phyloP scores from a whole-genome alignment of 2,113 vertebrate genomes.

The Thamnaconus septentrionalis region DNA sequence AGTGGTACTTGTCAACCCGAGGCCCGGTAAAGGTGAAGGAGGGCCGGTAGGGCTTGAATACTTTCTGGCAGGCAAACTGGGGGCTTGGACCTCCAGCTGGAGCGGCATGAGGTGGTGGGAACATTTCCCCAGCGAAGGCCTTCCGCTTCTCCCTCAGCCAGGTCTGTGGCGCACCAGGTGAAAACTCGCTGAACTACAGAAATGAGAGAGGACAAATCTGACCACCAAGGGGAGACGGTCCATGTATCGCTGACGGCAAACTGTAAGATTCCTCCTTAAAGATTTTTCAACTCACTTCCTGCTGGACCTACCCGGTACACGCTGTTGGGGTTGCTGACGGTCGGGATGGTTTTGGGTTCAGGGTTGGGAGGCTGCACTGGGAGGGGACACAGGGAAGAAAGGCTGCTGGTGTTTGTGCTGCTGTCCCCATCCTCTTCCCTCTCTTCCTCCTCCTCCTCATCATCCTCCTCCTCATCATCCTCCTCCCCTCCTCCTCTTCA shows the following conservation, averaged over 20 bases:
- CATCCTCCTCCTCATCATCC: conserved; percentile 75
- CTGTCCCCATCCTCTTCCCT: conserved; percentile 4
- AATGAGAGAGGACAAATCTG: neutral
- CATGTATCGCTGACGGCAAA: too few relatives aligned
- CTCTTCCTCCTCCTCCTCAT: conserved; percentile 68
- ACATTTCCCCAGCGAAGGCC: conserved; percentile 60
- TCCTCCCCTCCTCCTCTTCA: conserved; percentile 78
- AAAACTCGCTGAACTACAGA: conserved; percentile 78
- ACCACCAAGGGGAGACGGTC: too few relatives aligned
- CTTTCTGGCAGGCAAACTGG: conserved; percentile 64
- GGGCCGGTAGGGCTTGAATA: conserved; percentile 68
- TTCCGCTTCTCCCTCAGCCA: conserved; percentile 82
- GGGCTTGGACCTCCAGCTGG: neutral
- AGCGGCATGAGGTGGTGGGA: conserved; percentile 45
- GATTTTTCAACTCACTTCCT: neutral
- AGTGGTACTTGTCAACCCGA: conserved; percentile 89
- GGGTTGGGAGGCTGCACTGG: neutral
- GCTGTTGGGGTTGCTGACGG: conserved; percentile 94
- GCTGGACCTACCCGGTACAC: conserved; percentile 84
- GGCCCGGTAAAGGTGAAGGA: conserved; percentile 70
- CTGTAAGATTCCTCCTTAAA: too few relatives aligned
- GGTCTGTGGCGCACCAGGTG: conserved; percentile 66
- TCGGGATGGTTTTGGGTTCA: conserved; percentile 81
- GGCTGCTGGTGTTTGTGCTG: conserved; percentile 24
- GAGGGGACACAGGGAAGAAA: conserved; percentile 14